A percentile compares a stretch with the other conserved stretches of the same genome.
phyloP scores from a whole-genome alignment of 2,113 vertebrate genomes.

The Crotalus tigris region DNA sequence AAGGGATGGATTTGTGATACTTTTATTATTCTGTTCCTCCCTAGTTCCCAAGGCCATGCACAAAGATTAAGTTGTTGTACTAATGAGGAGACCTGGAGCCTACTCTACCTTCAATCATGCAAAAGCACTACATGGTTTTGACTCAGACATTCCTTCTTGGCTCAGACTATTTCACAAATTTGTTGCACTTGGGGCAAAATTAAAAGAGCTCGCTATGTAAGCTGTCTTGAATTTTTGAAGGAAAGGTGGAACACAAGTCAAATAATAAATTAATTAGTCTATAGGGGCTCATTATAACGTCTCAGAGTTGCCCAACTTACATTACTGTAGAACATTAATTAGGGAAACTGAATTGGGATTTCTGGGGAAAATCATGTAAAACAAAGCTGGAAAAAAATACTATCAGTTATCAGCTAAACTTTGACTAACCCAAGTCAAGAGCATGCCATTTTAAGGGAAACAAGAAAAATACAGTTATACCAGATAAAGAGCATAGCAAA shows the following conservation, averaged over 20 bases:
- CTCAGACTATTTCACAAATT: neutral
- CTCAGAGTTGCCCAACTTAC: neutral
- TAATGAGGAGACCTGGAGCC: neutral
- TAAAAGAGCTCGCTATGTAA: neutral
- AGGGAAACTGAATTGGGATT: neutral
- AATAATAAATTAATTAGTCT: neutral
- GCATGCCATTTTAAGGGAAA: neutral
- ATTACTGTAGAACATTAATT: neutral
- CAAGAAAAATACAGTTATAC: neutral
- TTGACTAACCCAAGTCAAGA: neutral
- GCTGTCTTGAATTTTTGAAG: neutral
- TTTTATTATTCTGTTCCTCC: neutral
- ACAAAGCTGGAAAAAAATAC: neutral
- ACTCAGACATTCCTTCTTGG: neutral
- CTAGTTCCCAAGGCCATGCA: neutral
- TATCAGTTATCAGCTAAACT: neutral
- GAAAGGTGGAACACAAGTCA: neutral
- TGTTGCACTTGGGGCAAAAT: neutral
- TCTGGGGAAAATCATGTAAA: neutral
- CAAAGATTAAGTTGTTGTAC: neutral
- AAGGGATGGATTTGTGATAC: neutral
- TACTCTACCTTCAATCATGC: neutral
- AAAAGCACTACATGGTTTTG: neutral
- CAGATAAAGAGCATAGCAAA: neutral
- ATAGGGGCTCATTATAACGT: neutral